A percentile compares a stretch with the other conserved stretches of the same genome.
Evolutionary conservation across 2,113 vertebrate species (phyloP).

Genomic region (Pithys albifrons): DNA sequence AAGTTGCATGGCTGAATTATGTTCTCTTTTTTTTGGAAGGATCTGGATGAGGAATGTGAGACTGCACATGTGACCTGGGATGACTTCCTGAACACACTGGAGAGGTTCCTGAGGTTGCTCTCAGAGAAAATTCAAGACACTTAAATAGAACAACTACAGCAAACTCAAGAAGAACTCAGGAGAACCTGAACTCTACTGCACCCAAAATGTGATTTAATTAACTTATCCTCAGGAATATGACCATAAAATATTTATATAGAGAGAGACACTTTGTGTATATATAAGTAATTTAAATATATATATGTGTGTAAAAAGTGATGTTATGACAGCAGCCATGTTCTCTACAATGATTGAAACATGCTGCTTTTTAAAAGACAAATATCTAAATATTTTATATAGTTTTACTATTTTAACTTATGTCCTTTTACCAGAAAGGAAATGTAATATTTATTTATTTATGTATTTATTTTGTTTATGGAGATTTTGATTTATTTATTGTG

Average conservation of each 20-base stretch:
- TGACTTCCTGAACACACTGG: neutral
- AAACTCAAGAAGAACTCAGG: neutral
- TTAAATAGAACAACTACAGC: neutral
- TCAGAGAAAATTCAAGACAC: neutral
- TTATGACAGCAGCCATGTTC: neutral
- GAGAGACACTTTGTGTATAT: neutral
- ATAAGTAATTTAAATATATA: neutral
- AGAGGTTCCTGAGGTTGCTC: neutral
- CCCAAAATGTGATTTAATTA: neutral
- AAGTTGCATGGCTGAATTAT: neutral
- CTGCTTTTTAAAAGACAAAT: neutral
- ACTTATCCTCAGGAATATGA: conserved; percentile 33
- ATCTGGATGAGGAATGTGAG: neutral
- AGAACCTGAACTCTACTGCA: neutral
- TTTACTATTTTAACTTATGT: neutral
- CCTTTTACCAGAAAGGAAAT: neutral
- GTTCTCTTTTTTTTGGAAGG: neutral
- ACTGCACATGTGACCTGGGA: neutral
- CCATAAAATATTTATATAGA: neutral
- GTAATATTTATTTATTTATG: too few species aligned
- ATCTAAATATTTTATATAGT: neutral
- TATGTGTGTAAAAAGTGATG: neutral
- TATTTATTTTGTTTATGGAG: neutral
- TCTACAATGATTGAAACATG: neutral
- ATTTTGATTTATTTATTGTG: neutral